phyloP scores from a whole-genome alignment of 2,888 invertebrate species.

The Seira sanloemensis region DNA sequence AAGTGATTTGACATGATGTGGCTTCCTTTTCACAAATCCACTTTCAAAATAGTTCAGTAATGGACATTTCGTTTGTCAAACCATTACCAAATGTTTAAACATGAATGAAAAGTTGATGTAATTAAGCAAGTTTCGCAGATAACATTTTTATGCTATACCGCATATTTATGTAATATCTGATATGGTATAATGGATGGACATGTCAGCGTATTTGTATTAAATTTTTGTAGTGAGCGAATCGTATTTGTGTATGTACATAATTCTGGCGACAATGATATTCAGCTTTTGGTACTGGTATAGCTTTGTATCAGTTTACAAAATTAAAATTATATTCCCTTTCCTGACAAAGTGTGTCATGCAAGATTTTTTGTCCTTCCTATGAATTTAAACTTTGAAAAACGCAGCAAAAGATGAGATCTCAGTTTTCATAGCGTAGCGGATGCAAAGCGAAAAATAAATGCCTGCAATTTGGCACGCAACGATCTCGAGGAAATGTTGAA shows the following conservation, averaged over 20 bases:
- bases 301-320: background rate
- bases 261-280: too few species aligned
- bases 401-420: background rate
- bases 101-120: background rate
- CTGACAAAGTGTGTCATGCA: background rate
- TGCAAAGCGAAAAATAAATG: background rate
- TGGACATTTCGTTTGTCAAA: background rate
- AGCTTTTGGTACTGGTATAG: too few species aligned
- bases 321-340: background rate
- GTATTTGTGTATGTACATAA: too few species aligned
- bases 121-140: background rate
- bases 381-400: too few species aligned
- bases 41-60: background rate
- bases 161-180: background rate
- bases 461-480: background rate
- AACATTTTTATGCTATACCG: background rate
- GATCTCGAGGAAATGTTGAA: background rate
- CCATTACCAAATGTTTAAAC: background rate
- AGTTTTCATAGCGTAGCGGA: background rate
- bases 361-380: background rate
- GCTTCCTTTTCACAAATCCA: background rate
- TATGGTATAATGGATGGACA: background rate
- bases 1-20: background rate
- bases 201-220: too few species aligned
- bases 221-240: too few species aligned